A percentile compares a stretch with the other conserved stretches of the same genome.
These are phyloP conservation scores for Salpingus planirostris DNA, from an alignment of 2,888 invertebrate genomes.

Conservation along the genomic window DNA sequence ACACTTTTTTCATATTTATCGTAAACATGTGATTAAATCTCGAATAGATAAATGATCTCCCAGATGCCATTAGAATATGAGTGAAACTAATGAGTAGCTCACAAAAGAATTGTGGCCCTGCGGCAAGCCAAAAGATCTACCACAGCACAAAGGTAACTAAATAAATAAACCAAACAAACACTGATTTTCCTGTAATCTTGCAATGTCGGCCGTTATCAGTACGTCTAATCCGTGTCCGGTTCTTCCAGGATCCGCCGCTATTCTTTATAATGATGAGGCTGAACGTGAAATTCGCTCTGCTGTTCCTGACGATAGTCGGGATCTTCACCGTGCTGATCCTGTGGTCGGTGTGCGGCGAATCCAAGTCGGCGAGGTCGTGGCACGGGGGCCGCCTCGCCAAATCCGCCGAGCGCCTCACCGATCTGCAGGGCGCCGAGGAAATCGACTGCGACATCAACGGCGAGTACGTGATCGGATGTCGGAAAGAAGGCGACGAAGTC, in stretches of 20 bases:
- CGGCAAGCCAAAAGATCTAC: constrained; percentile 33
- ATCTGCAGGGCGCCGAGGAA: constrained; percentile 48
- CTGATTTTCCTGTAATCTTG: not conserved
- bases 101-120: constrained; percentile 26
- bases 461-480: constrained; percentile 49
- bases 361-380: constrained; percentile 23
- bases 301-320: constrained; percentile 55
- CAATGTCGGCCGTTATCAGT: constrained; percentile 1
- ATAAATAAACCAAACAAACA: constrained; percentile 2
- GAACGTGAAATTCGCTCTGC: constrained; percentile 65
- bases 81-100: constrained; percentile 27
- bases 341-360: constrained; percentile 67
- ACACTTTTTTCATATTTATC: too few relatives aligned
- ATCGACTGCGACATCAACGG: constrained; percentile 86
- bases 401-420: constrained; percentile 16
- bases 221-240: not conserved
- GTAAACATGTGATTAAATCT: too few relatives aligned
- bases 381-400: constrained; percentile 32
- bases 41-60: too few relatives aligned
- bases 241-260: constrained; percentile 39
- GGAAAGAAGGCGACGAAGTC: constrained; percentile 60
- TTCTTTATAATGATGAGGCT: constrained; percentile 64
- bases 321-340: constrained; percentile 60
- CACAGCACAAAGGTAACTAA: constrained; percentile 32
- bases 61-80: too few relatives aligned